Conservation (phyloP, 2,797 vertebrate species). For the Mus minutoides region DNA sequence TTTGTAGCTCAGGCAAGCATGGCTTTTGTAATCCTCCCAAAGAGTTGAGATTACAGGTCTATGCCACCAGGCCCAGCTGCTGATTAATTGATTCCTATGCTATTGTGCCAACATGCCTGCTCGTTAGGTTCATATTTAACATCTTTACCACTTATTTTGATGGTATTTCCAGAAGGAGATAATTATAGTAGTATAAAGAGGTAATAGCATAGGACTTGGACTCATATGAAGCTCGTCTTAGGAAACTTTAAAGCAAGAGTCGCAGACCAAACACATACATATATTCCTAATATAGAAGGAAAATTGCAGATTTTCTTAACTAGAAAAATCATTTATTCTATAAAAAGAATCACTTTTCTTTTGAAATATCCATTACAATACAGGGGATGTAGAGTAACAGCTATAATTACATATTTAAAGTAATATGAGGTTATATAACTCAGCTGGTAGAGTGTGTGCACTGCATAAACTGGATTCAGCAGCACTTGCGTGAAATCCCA, state of each 20-base stretch:
- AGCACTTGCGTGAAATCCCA: not conserved
- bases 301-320: slow-evolving; percentile 35
- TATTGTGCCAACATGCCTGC: slow-evolving; percentile 75
- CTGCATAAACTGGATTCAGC: not conserved
- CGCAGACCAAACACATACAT: slow-evolving; percentile 41
- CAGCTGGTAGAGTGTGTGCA: not conserved
- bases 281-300: not conserved
- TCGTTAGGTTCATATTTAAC: slow-evolving; percentile 80
- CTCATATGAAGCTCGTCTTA: slow-evolving; percentile 50
- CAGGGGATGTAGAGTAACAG: not conserved
- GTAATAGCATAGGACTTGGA: slow-evolving; percentile 55
- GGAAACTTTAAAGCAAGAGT: slow-evolving; percentile 32
- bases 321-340: slow-evolving; percentile 49
- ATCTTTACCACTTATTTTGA: slow-evolving; percentile 72
- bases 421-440: not conserved
- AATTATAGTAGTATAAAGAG: slow-evolving; percentile 69
- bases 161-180: slow-evolving; percentile 72
- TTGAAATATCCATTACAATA: slow-evolving; percentile 30
- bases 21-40: not conserved
- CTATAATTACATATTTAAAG: slow-evolving; percentile 43
- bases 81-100: slow-evolving; percentile 82
- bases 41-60: not conserved
- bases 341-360: not conserved
- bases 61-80: not conserved
- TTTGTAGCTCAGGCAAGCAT: not conserved